Percentiles rank a stretch among this genome's conserved stretches.
phyloP scores from a whole-genome alignment of 2,888 invertebrate species.

The Alentia gelatinosa region DNA sequence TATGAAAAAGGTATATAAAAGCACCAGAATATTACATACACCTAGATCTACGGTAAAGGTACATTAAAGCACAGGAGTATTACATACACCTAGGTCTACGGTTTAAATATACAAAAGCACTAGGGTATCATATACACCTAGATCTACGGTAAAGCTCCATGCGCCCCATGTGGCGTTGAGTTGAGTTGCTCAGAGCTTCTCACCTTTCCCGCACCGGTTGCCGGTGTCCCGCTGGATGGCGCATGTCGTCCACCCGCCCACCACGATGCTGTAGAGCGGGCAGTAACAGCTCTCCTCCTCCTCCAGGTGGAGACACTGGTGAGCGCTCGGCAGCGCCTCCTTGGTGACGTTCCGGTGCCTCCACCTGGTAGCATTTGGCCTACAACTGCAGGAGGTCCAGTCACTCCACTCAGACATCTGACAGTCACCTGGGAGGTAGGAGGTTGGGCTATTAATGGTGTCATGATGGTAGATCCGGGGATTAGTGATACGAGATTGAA shows the following conservation, averaged over 20 bases:
- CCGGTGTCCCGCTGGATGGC: neutral
- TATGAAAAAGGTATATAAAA: too few relatives aligned
- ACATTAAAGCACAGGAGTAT: too few relatives aligned
- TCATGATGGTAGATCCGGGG: too few relatives aligned
- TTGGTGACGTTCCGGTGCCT: constrained; percentile 30
- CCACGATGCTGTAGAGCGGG: constrained; percentile 30
- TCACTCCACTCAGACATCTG: constrained; percentile 55
- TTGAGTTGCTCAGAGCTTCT: neutral
- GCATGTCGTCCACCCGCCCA: constrained; percentile 54
- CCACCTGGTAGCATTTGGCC: neutral
- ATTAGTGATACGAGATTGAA: too few relatives aligned
- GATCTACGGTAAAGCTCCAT: neutral
- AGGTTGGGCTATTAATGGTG: too few relatives aligned
- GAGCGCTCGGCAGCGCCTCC: constrained; percentile 53
- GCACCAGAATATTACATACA: too few relatives aligned
- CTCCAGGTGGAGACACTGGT: constrained; percentile 43
- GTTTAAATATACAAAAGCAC: too few relatives aligned
- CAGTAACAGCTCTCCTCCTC: constrained; percentile 53
- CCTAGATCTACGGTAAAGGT: too few relatives aligned
- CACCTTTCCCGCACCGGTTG: constrained; percentile 29
- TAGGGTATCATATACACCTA: too few relatives aligned
- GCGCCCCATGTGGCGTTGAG: neutral
- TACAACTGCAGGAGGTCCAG: constrained; percentile 52
- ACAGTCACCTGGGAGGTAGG: constrained; percentile 58
- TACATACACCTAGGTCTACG: too few relatives aligned